These are phyloP conservation scores for Montipora efflorescens DNA, from an alignment of 64 coral and sea anemone genomes.

Conservation along the genomic window DNA sequence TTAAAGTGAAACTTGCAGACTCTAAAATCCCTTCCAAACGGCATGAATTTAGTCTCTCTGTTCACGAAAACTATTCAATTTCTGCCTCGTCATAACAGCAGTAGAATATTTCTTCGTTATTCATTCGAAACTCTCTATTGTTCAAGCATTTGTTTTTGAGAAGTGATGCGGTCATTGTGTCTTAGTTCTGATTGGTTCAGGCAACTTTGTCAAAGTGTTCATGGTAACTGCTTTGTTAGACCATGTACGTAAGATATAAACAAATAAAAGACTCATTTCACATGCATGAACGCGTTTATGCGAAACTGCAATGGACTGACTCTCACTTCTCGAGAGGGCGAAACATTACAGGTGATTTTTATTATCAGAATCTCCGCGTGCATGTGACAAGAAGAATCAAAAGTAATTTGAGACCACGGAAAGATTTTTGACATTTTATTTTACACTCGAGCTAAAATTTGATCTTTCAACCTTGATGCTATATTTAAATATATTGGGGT, in stretches of 20 bases:
- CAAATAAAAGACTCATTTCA: background rate
- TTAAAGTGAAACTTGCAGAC: background rate
- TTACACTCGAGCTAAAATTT: too few relatives aligned
- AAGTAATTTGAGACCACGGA: too few relatives aligned
- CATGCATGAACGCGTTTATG: background rate
- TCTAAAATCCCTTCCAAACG: background rate
- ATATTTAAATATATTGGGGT: too few relatives aligned
- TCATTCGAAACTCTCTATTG: background rate
- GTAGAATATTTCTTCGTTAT: constrained; percentile 5
- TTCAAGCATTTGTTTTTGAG: constrained; percentile 3
- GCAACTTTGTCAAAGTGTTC: background rate
- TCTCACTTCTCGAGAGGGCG: too few relatives aligned
- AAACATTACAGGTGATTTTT: too few relatives aligned
- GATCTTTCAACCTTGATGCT: too few relatives aligned
- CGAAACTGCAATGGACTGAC: too few relatives aligned
- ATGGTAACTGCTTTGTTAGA: background rate
- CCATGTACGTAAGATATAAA: background rate
- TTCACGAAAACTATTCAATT: background rate
- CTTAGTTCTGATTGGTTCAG: constrained; percentile 5
- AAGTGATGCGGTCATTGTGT: background rate
- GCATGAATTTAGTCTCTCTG: background rate
- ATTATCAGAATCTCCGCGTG: too few relatives aligned
- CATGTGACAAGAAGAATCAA: too few relatives aligned
- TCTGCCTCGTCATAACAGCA: constrained; percentile 9
- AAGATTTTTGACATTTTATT: too few relatives aligned